phyloP scores from a whole-genome alignment of 2,113 vertebrate genomes.

The Uropsilus gracilis region DNA sequence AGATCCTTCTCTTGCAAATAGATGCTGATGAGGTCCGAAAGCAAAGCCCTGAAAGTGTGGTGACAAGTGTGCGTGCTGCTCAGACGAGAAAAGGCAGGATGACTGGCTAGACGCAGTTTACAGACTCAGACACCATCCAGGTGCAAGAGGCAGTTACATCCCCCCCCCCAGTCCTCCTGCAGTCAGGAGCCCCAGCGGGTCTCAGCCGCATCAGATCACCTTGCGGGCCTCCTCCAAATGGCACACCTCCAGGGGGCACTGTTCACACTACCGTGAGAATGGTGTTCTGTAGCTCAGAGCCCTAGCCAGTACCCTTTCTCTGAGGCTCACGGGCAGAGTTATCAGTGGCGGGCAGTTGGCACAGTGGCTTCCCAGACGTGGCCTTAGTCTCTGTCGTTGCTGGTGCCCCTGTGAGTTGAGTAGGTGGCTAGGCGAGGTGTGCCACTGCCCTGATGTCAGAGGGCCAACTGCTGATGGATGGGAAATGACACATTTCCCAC shows the following conservation, averaged over 20 bases:
- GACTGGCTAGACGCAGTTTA: background rate
- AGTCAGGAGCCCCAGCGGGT: background rate
- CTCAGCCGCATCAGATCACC: too few relatives aligned
- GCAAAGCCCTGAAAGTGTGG: background rate
- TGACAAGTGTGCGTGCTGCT: background rate
- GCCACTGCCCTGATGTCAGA: background rate
- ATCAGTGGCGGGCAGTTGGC: background rate
- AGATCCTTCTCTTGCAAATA: background rate
- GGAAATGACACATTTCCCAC: background rate
- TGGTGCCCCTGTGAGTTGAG: background rate
- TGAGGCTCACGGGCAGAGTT: background rate
- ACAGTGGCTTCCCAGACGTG: background rate
- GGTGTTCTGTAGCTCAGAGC: background rate
- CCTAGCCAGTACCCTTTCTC: background rate
- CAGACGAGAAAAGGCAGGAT: background rate
- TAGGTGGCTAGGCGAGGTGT: background rate
- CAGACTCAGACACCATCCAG: background rate
- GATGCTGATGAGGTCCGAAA: background rate
- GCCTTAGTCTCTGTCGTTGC: background rate
- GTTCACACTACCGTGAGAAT: background rate
- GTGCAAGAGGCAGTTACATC: background rate
- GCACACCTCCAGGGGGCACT: background rate
- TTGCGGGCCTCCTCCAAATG: background rate
- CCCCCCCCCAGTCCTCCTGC: background rate
- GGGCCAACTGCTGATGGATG: background rate